Evolutionary conservation across 1,140 invertebrate genomes (phyloP), one percentile per base, ranked within the genome.

Genomic region (Drosophila carrolli): DNA sequence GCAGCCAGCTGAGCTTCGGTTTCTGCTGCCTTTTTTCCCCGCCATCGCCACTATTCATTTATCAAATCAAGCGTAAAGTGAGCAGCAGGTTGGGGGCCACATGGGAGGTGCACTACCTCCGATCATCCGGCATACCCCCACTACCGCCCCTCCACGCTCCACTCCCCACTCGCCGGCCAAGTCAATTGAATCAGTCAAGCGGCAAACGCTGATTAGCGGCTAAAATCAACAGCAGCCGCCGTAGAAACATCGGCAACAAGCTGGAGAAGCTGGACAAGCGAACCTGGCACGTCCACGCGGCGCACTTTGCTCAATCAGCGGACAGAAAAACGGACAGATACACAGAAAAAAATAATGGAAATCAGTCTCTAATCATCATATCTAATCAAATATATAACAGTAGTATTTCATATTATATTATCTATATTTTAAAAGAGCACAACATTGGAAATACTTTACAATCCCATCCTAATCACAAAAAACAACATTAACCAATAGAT

Each of bases 161-260:
- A 35, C 50, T 51, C 13, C 23, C 35, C 19, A 32, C 62, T 29
- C 13, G 7, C 8, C 4, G n/a, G 14, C 43, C 44, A 65, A 83
- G 75, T 88, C 84, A 83, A 89, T 88, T 84, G 84, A 89, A 80
- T 89, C 80, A 84, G 84, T 72, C 73, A 67, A 60, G 78, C 79
- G 58, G 47, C 78, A 78, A 71, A 50, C 78, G 71, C 79, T 88
- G 84, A 88, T 88, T 88, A 88, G 83, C 84, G 65, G 79, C 79
- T 61, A 71, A 68, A 71, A 71, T 53, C 67, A 71, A 71, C 67
- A 65, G 63, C 61, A 48, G 59, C 59, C 50, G 50, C 48, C 58
- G 16, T 37, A n/a, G 11, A 48, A 63, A 37, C 60, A 65, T 47
- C 58, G 16, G 44, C 63, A 16, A 51, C 65, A 68, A 38, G 59